Conservation (phyloP, 2,888 invertebrate species). For the Oegoconia quadripuncta region DNA sequence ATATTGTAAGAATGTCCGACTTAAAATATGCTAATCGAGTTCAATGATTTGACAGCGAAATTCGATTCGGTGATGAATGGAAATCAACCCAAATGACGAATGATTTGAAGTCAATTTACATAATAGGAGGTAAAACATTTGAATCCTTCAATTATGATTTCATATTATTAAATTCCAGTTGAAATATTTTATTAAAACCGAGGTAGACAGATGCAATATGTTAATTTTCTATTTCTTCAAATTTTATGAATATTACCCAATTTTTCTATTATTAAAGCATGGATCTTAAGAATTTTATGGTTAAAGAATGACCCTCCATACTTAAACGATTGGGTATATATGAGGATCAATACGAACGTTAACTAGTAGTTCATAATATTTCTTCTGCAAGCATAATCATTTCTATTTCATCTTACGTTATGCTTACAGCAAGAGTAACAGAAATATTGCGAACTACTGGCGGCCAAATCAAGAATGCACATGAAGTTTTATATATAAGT, state of each 20-base stretch:
- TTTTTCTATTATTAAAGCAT: neutral
- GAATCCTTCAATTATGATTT: constrained; percentile 40
- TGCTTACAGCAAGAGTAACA: no score
- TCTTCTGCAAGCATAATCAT: no score
- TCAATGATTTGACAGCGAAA: constrained; percentile 40
- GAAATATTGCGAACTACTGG: no score
- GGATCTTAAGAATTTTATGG: no score
- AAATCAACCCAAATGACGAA: constrained; percentile 45
- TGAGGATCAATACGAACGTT: no score
- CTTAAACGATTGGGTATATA: no score
- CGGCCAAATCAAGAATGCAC: no score
- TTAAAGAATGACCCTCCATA: neutral
- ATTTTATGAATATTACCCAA: neutral
- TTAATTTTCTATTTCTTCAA: neutral
- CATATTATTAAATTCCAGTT: constrained; percentile 36
- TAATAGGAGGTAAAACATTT: constrained; percentile 43
- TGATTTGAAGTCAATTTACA: constrained; percentile 40
- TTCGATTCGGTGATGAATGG: constrained; percentile 47
- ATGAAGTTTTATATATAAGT: no score
- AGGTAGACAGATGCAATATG: constrained; percentile 9
- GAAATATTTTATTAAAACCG: constrained; percentile 27
- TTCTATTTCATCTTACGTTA: no score
- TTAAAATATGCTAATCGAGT: constrained; percentile 42
- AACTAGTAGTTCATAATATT: no score
- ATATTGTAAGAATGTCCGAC: constrained; percentile 23